Evolutionary conservation across 2,888 invertebrate genomes (phyloP), one percentile per base, ranked within the genome.

Genomic region (Drosophila prostipennis): DNA sequence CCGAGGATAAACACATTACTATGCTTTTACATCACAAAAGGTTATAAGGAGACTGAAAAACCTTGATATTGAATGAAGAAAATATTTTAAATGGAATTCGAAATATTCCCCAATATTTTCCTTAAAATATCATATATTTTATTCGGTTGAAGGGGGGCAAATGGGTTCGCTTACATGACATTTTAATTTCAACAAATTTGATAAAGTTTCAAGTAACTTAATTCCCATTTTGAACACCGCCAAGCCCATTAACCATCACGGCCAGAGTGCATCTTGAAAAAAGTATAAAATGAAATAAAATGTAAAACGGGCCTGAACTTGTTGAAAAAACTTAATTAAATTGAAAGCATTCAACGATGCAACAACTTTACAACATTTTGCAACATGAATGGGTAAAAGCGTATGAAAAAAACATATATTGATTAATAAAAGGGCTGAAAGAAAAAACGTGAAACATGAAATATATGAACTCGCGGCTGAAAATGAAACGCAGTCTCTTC

Each of bases 241-340:
- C 36, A 36, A 74, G 37, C 19, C 29, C 32, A 40, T 14, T 53
- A 19, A 29, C 16, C 16, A 39, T 13, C 19, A 10, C 10, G 11
- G 16, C n/a, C 37, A 6, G 11, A 39, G 39, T 40, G 40, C n/a
- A 14, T 23, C 37, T 29, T 26, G 34, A 61, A 55, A 53, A 40
- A 43, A 53, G 36, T 42, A 19, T 23, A 4, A 48, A 48, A 6
- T 54, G 26, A 29, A 45, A 64, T 43, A 45, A 14, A 34, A 59
- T 58, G 43, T 26, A 51, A 52, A 57, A 46, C 6, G 14, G 46
- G 14, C 10, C 14, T 4, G 4, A 32, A 19, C 40, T 26, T 14
- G 36, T 7, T 42, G 39, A 61, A 48, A 79, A 84, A 82, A 74
- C 72, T 51, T 87, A 82, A 82, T 82, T 87, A 87, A 82, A 85